Percentiles rank a stretch among this genome's conserved stretches.
Evolutionary conservation across 2,113 vertebrate species (phyloP).

Genomic region (Hiodon tergisus): DNA sequence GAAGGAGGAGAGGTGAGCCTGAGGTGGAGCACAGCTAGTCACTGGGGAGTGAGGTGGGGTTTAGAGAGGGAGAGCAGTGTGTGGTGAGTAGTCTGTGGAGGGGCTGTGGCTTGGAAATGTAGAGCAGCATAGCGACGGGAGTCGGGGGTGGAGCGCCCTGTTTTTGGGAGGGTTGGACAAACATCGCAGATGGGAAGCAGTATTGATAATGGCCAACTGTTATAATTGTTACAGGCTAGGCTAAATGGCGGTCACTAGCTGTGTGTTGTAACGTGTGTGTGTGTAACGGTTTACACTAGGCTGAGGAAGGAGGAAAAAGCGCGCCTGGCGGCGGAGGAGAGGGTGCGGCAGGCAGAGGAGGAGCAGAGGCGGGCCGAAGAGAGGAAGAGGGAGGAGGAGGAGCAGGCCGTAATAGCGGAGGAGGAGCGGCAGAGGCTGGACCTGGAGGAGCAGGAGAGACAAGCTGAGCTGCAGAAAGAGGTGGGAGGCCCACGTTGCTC

Average conservation of each 20-base stretch:
- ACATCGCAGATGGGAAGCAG: no score
- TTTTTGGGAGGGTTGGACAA: not conserved
- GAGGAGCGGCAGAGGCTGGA: constrained; percentile 59
- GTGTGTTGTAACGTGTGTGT: not conserved
- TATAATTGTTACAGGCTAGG: not conserved
- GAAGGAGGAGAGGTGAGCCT: constrained; percentile 71
- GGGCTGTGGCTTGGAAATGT: not conserved
- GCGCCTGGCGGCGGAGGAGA: constrained; percentile 60
- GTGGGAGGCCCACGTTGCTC: constrained; percentile 33
- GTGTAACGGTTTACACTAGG: constrained; percentile 42
- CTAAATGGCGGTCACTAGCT: not conserved
- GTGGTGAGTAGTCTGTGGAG: not conserved
- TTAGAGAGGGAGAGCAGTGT: not conserved
- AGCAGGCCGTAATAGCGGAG: constrained; percentile 57
- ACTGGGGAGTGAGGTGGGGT: no score
- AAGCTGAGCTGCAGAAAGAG: constrained; percentile 69
- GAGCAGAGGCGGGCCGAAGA: constrained; percentile 61
- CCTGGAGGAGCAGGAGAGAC: constrained; percentile 67
- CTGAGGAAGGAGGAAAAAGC: constrained; percentile 65
- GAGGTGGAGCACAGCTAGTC: not conserved
- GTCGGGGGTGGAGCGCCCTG: not conserved
- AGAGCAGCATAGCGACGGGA: not conserved
- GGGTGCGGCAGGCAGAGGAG: constrained; percentile 51
- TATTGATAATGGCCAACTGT: no score
- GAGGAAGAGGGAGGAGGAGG: constrained; percentile 55